Base-by-base conservation (phyloP, 2,113 vertebrate genomes). In the Lepus timidus region DNA sequence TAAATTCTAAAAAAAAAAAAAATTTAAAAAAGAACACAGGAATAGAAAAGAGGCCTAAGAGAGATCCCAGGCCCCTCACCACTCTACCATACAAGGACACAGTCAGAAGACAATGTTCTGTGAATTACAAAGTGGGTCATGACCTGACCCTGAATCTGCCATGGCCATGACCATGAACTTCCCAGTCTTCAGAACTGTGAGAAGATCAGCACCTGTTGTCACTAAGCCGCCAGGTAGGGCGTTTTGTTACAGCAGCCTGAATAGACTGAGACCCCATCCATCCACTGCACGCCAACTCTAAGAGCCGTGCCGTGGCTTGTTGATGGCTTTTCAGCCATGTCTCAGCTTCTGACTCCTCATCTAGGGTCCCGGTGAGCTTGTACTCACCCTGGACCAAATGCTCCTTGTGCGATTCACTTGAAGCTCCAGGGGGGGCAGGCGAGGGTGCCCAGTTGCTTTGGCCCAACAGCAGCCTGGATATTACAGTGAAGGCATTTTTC, bases 361-460 rank as follows among this genome's bases (percentile, higher is more conserved):
- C 4, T 0, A 1, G 52, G 39, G 9, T 0, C 1, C 9, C 0
- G 6, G 23, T 14, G 4, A 23, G 16, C 78, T 85, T 29, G 6
- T 0, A 25, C 29, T 17, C 7, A 44, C 25, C 90, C 17, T 55
- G 33, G 68, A 44, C 68, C 55, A n/a, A 20, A 25, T 9, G 44
- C 9, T 58, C 55, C 55, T 29, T 17, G 4, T 9, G 7, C 67
- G 17, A 8, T 55, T 67, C 73, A 52, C 6, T 27, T 31, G 36
- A 29, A 2, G 3, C 6, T 31, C 33, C 73, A 65, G 14, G 3
- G 31, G 31, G 23, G 44, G 25, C 49, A 71, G 70, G 7, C 13
- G 51, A 31, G 1, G 3, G 61, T 1, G 20, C 27, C 27, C 71
- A 3, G 3, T 13, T 71, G 29, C 92, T 39, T 19, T 27, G 23